phyloP scores from a whole-genome alignment of 2,113 vertebrate genomes.

The Datnioides undecimradiatus region DNA sequence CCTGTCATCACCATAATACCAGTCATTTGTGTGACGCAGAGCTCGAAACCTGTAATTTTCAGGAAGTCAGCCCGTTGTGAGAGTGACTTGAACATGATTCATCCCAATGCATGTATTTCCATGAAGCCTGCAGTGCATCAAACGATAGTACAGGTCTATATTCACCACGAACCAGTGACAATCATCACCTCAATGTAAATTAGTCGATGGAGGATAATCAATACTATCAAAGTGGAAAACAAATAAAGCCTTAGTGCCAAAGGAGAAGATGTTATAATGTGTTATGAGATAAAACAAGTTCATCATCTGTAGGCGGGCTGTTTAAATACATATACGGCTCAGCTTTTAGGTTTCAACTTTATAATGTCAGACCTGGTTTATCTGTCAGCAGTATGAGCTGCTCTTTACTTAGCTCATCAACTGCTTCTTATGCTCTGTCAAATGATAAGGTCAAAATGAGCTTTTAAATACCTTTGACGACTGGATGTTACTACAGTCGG shows the following conservation, averaged over 20 bases:
- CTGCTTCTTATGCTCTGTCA: too few species aligned
- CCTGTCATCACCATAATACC: constrained; percentile 69
- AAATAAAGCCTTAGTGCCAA: background rate
- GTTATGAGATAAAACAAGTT: background rate
- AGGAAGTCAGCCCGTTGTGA: constrained; percentile 35
- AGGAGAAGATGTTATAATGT: background rate
- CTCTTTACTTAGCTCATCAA: too few species aligned
- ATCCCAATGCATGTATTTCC: constrained; percentile 14
- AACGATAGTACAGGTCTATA: background rate
- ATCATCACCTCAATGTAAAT: too few species aligned
- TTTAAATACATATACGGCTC: background rate
- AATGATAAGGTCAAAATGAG: background rate
- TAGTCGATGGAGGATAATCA: background rate
- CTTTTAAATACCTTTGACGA: background rate
- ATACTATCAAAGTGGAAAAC: background rate
- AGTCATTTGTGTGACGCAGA: constrained; percentile 67
- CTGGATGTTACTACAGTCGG: background rate
- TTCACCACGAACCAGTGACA: background rate
- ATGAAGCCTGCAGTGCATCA: constrained; percentile 10
- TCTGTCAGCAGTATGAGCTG: too few species aligned
- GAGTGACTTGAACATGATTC: constrained; percentile 46
- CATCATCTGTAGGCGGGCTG: background rate
- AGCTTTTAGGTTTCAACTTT: background rate
- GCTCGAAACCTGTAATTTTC: constrained; percentile 70
- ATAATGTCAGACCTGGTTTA: too few species aligned